Base-by-base conservation (phyloP, 2,888 invertebrate species). In the Atethmia centrago region DNA sequence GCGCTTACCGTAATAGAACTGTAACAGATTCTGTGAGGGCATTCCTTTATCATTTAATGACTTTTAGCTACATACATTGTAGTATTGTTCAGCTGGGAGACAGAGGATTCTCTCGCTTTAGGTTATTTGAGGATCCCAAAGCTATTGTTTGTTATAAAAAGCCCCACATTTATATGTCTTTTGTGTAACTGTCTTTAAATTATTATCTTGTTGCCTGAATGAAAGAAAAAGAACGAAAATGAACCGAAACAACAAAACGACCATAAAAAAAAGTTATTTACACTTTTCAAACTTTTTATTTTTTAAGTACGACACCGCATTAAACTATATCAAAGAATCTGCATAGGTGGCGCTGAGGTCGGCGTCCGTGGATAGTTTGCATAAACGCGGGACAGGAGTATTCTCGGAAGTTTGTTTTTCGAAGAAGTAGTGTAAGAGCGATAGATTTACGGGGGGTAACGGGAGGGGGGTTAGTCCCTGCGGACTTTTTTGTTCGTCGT, bases 321-420 rank as follows among this genome's bases (percentile, higher is more conserved):
- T 36, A 65, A 80, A 61, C 21, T 49, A 5, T 71, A 53, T 62
- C 10, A 31, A 79, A 66, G 61, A 55, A 66, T 51, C 25, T 62
- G 45, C 65, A 74, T 80, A 74, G 77, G 47, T 80, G 74, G 80
- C 80, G 74, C 55, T 78, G 45, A 66, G 80, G 66, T 78, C 65
- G 55, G 28, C 62, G 65, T 76, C 70, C 65, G 82, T 70, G 66
- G 53, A 70, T 66, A 76, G 79, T 79, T 79, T 81, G 56, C 66
- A 79, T 79, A 79, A 79, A 81, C 82, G 69, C 45, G 77, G 56
- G 77, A 62, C 53, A 66, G n/a, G 61, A 75, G 70, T 40, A 81
- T 79, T 76, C 65, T 55, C 65, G 56, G 51, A 79, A 79, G 79
- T 79, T 79, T 76, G 77, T 76, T 79, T 70, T 81, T 65, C 61